Evolutionary conservation across 2,888 invertebrate species (phyloP).

Genomic region (Pegoplata infirma): DNA sequence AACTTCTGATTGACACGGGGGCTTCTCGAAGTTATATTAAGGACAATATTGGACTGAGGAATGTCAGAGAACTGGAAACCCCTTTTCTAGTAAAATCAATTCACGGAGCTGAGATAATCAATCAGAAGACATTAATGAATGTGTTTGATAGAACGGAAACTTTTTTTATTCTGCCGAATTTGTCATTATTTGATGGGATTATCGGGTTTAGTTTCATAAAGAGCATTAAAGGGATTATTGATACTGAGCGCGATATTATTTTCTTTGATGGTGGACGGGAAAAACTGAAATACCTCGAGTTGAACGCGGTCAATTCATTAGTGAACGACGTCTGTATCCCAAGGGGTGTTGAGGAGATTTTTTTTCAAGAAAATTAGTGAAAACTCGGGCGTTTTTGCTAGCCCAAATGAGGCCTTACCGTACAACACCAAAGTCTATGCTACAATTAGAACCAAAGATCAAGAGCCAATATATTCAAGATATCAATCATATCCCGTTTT

Average conservation of each 20-base stretch:
- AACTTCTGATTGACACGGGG: conserved; percentile 2
- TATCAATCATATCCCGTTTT: conserved; percentile 35
- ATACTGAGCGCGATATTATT: neutral
- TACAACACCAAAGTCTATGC: conserved; percentile 34
- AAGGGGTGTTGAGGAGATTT: too few relatives aligned
- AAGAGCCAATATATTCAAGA: conserved; percentile 32
- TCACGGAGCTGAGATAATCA: neutral
- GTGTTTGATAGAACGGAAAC: too few relatives aligned
- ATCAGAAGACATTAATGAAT: neutral
- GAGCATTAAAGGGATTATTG: too few relatives aligned
- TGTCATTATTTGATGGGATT: too few relatives aligned
- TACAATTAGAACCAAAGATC: conserved; percentile 30
- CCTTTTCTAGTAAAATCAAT: conserved; percentile 16
- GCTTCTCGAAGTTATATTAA: conserved; percentile 4
- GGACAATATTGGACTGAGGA: neutral
- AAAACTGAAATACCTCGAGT: neutral
- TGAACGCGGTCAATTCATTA: neutral
- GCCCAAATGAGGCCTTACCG: conserved; percentile 15
- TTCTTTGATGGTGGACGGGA: neutral
- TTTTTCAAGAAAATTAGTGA: too few relatives aligned
- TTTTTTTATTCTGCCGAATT: too few relatives aligned
- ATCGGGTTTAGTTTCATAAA: too few relatives aligned
- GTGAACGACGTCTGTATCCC: neutral
- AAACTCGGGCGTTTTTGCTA: conserved; percentile 21
- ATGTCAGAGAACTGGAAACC: neutral